Conservation (phyloP, 2,888 invertebrate species). For the Hofmannophila pseudospretella region DNA sequence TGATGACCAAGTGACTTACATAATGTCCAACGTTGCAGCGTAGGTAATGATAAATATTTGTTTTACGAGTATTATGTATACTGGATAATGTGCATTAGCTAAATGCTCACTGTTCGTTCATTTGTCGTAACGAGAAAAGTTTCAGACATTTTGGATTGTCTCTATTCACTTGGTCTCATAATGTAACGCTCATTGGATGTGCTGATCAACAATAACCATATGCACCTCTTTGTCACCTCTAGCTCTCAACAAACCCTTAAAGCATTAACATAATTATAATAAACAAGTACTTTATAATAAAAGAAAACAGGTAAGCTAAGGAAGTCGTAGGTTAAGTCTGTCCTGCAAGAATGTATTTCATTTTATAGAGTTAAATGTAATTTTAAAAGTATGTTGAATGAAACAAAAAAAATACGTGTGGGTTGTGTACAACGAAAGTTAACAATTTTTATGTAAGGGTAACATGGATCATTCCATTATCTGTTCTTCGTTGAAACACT, state of each 20-base stretch:
- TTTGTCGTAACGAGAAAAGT: too few species aligned
- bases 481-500: slow-evolving; percentile 19
- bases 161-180: background rate
- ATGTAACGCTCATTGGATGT: slow-evolving; percentile 2
- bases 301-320: slow-evolving; percentile 66
- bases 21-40: too few species aligned
- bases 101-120: too few species aligned
- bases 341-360: slow-evolving; percentile 65
- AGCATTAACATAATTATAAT: slow-evolving; percentile 15
- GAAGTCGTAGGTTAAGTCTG: slow-evolving; percentile 37
- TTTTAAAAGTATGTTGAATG: slow-evolving; percentile 23
- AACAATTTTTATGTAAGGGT: slow-evolving; percentile 16
- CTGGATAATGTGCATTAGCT: too few species aligned
- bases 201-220: slow-evolving; percentile 8
- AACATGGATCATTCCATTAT: slow-evolving; percentile 5
- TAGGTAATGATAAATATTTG: too few species aligned
- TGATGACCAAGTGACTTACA: too few species aligned
- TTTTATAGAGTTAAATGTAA: slow-evolving; percentile 47
- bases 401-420: slow-evolving; percentile 36
- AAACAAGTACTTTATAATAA: slow-evolving; percentile 22
- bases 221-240: slow-evolving; percentile 34
- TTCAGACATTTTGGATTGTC: too few species aligned
- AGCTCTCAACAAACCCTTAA: slow-evolving; percentile 27
- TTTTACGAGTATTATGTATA: too few species aligned
- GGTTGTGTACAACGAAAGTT: slow-evolving; percentile 66